Conservation (phyloP, 2,113 vertebrate genomes). For the Numenius arquata region DNA sequence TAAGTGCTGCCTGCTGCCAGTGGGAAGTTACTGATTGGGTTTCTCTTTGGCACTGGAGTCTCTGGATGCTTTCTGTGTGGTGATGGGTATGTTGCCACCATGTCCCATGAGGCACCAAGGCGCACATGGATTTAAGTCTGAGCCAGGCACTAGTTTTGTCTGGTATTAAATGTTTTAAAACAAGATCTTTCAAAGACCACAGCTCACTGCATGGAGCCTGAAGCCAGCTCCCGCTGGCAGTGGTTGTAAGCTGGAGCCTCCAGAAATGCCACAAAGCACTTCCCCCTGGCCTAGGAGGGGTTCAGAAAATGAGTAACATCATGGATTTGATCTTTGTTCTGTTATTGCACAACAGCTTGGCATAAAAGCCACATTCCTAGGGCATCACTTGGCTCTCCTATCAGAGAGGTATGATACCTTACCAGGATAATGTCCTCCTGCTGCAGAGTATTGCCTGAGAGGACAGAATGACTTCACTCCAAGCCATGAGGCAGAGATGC, state of each 20-base stretch:
- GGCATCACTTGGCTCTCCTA: not conserved
- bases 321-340: not conserved
- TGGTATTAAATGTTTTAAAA: not conserved
- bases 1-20: not conserved
- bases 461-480: not conserved
- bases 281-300: not conserved
- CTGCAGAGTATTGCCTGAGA: not conserved
- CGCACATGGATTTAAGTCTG: accelerated
- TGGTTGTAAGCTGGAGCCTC: not conserved
- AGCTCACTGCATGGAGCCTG: accelerated
- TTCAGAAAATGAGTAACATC: not conserved
- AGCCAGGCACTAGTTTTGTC: not conserved
- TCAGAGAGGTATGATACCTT: not conserved
- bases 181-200: not conserved
- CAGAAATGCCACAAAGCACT: not conserved
- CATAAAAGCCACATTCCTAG: not conserved
- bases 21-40: not conserved
- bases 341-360: not conserved
- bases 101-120: too few species aligned
- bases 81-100: accelerated
- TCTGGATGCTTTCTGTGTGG: not conserved
- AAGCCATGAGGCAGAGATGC: not conserved
- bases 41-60: not conserved
- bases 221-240: not conserved
- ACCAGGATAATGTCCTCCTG: not conserved